A percentile compares a stretch with the other conserved stretches of the same genome.
Conservation (phyloP, 2,797 vertebrate genomes). For the Mus caroli region DNA sequence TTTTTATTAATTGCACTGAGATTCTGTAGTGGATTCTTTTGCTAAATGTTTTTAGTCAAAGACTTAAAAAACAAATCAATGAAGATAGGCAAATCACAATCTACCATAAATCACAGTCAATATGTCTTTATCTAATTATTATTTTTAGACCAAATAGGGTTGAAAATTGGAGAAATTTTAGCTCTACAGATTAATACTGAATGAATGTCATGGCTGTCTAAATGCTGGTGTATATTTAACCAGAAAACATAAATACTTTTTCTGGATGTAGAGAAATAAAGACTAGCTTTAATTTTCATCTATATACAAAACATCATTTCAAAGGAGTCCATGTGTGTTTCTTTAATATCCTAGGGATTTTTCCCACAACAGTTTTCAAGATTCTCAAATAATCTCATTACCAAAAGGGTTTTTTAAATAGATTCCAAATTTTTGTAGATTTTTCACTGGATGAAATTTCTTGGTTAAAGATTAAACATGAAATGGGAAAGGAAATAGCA, state of each 20-base stretch:
- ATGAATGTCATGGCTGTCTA: constrained; percentile 34
- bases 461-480: background rate
- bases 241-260: constrained; percentile 4
- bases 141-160: constrained; percentile 5
- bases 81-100: background rate
- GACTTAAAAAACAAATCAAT: background rate
- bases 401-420: constrained; percentile 25
- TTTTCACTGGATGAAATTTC: constrained; percentile 21
- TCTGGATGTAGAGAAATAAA: background rate
- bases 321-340: background rate
- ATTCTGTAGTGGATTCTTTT: background rate
- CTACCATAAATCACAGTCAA: background rate
- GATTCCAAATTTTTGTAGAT: constrained; percentile 9
- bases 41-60: constrained; percentile 35
- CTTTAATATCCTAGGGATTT: background rate
- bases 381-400: background rate
- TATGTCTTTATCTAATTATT: constrained; percentile 12
- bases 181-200: background rate
- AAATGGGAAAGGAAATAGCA: constrained; percentile 49
- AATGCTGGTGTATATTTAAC: background rate
- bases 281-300: constrained; percentile 16
- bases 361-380: background rate
- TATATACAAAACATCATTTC: constrained; percentile 17
- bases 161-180: constrained; percentile 46
- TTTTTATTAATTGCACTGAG: background rate